Conservation (phyloP, 1,140 invertebrate species). For the Phortica variegata region DNA sequence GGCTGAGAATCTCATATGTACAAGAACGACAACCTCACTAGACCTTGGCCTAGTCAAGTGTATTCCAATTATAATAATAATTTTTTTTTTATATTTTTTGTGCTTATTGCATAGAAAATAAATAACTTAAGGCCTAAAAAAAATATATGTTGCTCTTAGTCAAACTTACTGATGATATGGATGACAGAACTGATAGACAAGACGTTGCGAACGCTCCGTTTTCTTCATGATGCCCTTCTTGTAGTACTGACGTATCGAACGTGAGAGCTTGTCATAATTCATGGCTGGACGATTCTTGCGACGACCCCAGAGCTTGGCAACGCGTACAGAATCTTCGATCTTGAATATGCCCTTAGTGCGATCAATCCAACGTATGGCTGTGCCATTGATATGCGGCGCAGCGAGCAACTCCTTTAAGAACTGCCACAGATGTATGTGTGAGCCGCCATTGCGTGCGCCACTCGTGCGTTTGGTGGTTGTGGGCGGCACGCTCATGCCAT, state of each 20-base stretch:
- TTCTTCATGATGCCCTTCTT: constrained; percentile 99
- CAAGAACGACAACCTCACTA: constrained; percentile 39
- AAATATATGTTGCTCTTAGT: constrained; percentile 2
- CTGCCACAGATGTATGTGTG: constrained; percentile 98
- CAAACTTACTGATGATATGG: constrained; percentile 78
- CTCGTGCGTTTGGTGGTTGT: constrained; percentile 23
- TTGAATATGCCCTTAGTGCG: constrained; percentile 94
- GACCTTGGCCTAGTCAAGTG: constrained; percentile 32
- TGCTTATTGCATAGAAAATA: constrained; percentile 32
- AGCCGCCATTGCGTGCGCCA: constrained; percentile 62
- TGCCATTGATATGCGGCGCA: constrained; percentile 81
- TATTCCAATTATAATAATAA: constrained; percentile 19
- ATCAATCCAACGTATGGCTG: constrained; percentile 96
- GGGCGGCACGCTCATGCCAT: constrained; percentile 2
- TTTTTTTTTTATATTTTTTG: neutral
- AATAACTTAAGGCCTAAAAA: constrained; percentile 31
- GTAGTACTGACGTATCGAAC: constrained; percentile 98
- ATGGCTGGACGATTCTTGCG: constrained; percentile 97
- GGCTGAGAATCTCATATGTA: constrained; percentile 23
- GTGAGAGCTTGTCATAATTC: constrained; percentile 99
- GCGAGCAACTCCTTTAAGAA: constrained; percentile 95
- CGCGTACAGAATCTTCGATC: constrained; percentile 96
- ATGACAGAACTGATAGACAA: constrained; percentile 99
- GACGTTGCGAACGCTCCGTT: constrained; percentile 93
- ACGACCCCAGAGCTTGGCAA: constrained; percentile 94